Conservation (phyloP, 2,888 invertebrate species). For the Alcis repandata region DNA sequence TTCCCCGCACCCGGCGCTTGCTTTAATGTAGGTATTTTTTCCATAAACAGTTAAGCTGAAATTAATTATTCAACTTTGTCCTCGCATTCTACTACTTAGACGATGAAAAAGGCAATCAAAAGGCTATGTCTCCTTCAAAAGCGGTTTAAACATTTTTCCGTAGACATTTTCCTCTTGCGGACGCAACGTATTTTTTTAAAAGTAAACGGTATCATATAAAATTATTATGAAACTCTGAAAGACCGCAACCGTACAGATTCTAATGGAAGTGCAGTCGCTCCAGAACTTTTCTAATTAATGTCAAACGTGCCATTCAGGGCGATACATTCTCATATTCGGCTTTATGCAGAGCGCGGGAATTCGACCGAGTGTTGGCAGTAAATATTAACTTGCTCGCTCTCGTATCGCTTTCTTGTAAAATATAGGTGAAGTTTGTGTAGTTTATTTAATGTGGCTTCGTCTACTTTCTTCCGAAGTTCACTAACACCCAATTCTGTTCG, state of each 20-base stretch:
- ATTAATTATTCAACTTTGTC: conserved; percentile 63
- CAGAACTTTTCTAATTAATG: conserved; percentile 49
- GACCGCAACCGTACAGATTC: conserved; percentile 15
- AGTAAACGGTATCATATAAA: neutral
- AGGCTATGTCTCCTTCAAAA: conserved; percentile 37
- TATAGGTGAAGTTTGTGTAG: conserved; percentile 72
- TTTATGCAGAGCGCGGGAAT: conserved; percentile 40
- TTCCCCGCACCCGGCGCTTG: conserved; percentile 56
- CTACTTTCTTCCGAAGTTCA: conserved; percentile 59
- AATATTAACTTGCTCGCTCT: conserved; percentile 63
- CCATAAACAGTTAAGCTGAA: conserved; percentile 55
- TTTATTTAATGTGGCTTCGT: conserved; percentile 72
- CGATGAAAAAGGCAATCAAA: conserved; percentile 41
- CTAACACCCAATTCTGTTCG: conserved; percentile 61
- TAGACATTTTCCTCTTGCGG: neutral
- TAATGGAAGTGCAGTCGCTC: conserved; percentile 33
- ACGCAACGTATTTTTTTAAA: neutral
- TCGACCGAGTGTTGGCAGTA: conserved; percentile 55
- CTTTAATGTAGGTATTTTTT: conserved; percentile 58
- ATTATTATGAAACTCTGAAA: conserved; percentile 7
- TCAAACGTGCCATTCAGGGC: conserved; percentile 40
- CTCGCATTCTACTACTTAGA: conserved; percentile 44
- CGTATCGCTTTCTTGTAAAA: conserved; percentile 70
- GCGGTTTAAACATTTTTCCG: conserved; percentile 20
- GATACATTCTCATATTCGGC: conserved; percentile 47